Conservation (phyloP, 2,113 vertebrate genomes). For the Platysteira castanea region DNA sequence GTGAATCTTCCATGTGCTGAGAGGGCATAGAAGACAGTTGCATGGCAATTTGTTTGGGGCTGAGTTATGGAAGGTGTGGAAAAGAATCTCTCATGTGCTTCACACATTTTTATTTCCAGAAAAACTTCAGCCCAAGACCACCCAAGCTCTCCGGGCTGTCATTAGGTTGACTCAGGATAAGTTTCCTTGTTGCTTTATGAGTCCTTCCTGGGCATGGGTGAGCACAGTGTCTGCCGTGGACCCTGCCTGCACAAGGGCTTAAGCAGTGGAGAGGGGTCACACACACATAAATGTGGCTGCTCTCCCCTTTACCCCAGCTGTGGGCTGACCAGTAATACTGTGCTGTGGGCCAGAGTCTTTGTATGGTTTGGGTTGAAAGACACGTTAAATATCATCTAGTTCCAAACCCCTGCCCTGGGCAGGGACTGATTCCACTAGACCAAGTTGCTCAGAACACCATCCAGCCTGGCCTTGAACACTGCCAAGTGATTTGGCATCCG, state of each 20-base stretch:
- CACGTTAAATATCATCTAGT: neutral
- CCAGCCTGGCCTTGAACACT: neutral
- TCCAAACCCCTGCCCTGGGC: neutral
- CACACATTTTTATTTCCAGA: neutral
- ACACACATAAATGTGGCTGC: neutral
- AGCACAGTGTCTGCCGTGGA: neutral
- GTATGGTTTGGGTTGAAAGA: neutral
- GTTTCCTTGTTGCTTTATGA: neutral
- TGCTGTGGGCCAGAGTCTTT: neutral
- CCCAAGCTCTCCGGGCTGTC: neutral
- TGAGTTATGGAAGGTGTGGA: neutral
- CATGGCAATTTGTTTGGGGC: neutral
- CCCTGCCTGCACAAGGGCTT: neutral
- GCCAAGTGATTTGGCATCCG: neutral
- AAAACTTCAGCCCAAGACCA: neutral
- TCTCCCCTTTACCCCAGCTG: neutral
- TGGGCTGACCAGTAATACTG: neutral
- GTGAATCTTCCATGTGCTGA: neutral
- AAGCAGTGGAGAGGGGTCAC: neutral
- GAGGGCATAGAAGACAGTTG: neutral
- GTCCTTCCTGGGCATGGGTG: neutral
- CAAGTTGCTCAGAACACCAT: neutral
- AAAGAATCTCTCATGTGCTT: neutral
- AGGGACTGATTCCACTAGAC: neutral
- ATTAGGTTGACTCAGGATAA: neutral